Conservation (phyloP, 2,113 vertebrate species). For the Phasianus colchicus region DNA sequence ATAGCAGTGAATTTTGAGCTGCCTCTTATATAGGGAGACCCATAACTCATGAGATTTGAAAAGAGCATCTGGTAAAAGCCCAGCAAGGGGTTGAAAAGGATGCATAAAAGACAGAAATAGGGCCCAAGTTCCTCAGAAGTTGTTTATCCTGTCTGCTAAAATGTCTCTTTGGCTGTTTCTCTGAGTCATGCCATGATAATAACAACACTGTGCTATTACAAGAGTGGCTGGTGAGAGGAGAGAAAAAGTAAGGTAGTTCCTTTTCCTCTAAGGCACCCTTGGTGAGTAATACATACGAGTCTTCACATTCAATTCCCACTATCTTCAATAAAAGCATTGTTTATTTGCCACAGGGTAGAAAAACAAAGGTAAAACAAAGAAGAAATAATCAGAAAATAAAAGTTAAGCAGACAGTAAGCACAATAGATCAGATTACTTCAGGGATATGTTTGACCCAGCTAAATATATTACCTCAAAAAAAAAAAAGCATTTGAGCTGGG, state of each 20-base stretch:
- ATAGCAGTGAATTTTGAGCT: slow-evolving; percentile 18
- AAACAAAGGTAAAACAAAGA: slow-evolving; percentile 50
- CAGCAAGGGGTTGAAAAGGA: slow-evolving; percentile 21
- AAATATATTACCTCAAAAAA: slow-evolving; percentile 7
- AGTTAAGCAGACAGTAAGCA: slow-evolving; percentile 49
- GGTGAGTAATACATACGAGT: slow-evolving; percentile 14
- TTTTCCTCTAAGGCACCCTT: slow-evolving; percentile 43
- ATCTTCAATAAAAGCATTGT: slow-evolving; percentile 67
- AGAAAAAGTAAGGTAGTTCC: slow-evolving; percentile 33
- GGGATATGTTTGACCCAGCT: neutral
- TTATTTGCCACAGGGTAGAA: slow-evolving; percentile 55
- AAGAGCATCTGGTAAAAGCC: slow-evolving; percentile 44
- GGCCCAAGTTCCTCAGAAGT: slow-evolving; percentile 33
- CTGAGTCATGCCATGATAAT: slow-evolving; percentile 46
- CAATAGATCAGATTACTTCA: slow-evolving; percentile 47
- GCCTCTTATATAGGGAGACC: slow-evolving; percentile 28
- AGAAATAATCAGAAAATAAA: slow-evolving; percentile 44
- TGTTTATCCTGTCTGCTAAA: slow-evolving; percentile 51
- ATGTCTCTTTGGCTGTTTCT: slow-evolving; percentile 51
- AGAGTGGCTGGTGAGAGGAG: neutral
- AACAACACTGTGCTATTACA: slow-evolving; percentile 15
- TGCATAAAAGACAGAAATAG: slow-evolving; percentile 47
- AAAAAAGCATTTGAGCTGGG: neutral
- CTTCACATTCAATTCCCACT: slow-evolving; percentile 65
- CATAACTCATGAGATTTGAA: slow-evolving; percentile 55